Conservation (phyloP, 2,797 vertebrate species). For the Melanotaenia maccullochi region DNA sequence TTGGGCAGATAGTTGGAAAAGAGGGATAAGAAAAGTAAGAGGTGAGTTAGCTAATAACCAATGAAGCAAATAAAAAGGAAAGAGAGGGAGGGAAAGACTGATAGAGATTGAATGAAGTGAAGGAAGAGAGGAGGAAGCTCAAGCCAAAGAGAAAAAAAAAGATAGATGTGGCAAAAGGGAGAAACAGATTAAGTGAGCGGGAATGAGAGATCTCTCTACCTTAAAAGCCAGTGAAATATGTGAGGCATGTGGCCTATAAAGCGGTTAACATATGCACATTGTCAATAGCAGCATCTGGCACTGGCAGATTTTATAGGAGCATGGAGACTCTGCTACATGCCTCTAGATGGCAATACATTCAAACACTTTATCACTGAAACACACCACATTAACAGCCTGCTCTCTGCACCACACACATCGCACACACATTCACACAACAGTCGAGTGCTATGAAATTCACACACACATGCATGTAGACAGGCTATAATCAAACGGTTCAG, state of each 20-base stretch:
- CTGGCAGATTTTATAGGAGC: conserved; percentile 84
- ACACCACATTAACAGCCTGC: conserved; percentile 89
- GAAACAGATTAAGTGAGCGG: conserved; percentile 79
- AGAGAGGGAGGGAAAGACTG: conserved; percentile 27
- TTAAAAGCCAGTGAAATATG: conserved; percentile 93
- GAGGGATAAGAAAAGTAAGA: conserved; percentile 37
- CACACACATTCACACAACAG: conserved; percentile 41
- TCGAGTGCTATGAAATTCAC: conserved; percentile 57
- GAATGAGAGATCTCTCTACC: conserved; percentile 83
- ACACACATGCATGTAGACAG: conserved; percentile 41
- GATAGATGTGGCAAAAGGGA: conserved; percentile 76
- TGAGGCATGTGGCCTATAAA: conserved; percentile 96
- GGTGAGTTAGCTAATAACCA: conserved; percentile 59
- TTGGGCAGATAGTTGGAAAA: conserved; percentile 38
- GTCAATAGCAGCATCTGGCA: conserved; percentile 97
- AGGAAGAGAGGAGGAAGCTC: conserved; percentile 52
- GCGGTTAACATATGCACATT: conserved; percentile 97
- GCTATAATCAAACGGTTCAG: conserved; percentile 66
- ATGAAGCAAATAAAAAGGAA: conserved; percentile 49
- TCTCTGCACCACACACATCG: conserved; percentile 54
- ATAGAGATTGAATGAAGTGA: conserved; percentile 52
- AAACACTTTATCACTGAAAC: conserved; percentile 93
- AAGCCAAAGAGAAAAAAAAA: conserved; percentile 59
- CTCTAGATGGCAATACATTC: conserved; percentile 99
- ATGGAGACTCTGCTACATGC: conserved; percentile 88